A percentile compares a stretch with the other conserved stretches of the same genome.
Evolutionary conservation across 2,888 invertebrate genomes (phyloP).

Genomic region (Hoplodrina blanda): DNA sequence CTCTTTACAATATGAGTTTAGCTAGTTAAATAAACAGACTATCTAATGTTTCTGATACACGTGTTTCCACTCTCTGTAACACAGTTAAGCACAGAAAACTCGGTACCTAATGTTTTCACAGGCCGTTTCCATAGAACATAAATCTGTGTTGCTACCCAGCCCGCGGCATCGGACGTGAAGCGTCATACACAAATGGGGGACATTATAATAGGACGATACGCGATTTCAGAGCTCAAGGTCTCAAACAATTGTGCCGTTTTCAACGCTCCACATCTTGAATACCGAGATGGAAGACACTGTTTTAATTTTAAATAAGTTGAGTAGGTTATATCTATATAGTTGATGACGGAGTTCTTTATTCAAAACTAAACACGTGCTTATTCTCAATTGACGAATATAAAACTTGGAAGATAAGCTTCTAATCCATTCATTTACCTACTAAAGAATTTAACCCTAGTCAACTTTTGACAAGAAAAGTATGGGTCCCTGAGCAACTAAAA

Average conservation of each 20-base stretch:
- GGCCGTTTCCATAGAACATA: slow-evolving; percentile 25
- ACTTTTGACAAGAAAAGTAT: slow-evolving; percentile 25
- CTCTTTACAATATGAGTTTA: no score
- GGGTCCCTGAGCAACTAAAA: slow-evolving; percentile 10
- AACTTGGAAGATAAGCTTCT: background rate
- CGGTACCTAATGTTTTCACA: background rate
- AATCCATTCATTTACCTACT: slow-evolving; percentile 8
- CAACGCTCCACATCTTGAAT: slow-evolving; percentile 66
- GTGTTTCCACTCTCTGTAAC: no score
- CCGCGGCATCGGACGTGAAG: slow-evolving; percentile 62
- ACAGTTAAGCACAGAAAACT: background rate
- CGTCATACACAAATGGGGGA: slow-evolving; percentile 70
- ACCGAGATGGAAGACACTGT: slow-evolving; percentile 20
- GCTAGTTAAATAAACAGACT: no score
- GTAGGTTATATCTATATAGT: slow-evolving; percentile 2
- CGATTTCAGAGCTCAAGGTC: slow-evolving; percentile 73
- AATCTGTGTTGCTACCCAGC: slow-evolving; percentile 48
- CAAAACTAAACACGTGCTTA: slow-evolving; percentile 15
- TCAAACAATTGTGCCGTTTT: slow-evolving; percentile 72
- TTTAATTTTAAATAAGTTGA: slow-evolving; percentile 40
- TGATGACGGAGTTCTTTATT: background rate
- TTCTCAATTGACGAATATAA: slow-evolving; percentile 23
- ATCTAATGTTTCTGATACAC: no score
- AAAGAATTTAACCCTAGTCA: slow-evolving; percentile 38
- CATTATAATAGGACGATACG: slow-evolving; percentile 71